Percentiles rank a stretch among this genome's conserved stretches.
These are phyloP conservation scores for Alentia gelatinosa DNA, from an alignment of 2,888 invertebrate genomes.

Conservation along the genomic window DNA sequence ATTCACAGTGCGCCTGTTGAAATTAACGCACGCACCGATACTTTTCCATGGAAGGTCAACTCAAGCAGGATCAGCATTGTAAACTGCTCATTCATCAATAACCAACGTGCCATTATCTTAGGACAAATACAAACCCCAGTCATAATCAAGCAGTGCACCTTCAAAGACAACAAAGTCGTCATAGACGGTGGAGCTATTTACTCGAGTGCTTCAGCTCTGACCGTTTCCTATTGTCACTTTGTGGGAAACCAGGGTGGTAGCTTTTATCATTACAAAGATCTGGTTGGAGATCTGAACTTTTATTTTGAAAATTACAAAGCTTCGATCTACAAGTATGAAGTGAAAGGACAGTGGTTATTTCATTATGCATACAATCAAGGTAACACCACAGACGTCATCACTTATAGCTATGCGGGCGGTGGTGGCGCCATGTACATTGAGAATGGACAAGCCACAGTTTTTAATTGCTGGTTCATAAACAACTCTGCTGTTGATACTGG, in stretches of 20 bases:
- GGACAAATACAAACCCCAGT: neutral
- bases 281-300: neutral
- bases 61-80: neutral
- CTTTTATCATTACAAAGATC: neutral
- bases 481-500: neutral
- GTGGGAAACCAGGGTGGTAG: neutral
- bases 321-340: neutral
- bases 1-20: neutral
- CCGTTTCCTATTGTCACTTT: neutral
- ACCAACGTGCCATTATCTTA: neutral
- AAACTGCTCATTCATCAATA: neutral
- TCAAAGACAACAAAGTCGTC: neutral
- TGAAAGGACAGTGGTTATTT: neutral
- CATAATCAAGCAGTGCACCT: neutral
- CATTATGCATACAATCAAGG: neutral
- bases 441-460: neutral
- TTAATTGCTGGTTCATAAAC: neutral
- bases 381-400: neutral
- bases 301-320: neutral
- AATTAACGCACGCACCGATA: neutral
- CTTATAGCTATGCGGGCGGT: neutral
- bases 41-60: neutral
- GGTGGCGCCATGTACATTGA: conserved; percentile 9
- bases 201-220: neutral
- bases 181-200: neutral